A percentile compares a stretch with the other conserved stretches of the same genome.
phyloP scores from a whole-genome alignment of 2,888 invertebrate genomes.

The Eristalis intricaria region DNA sequence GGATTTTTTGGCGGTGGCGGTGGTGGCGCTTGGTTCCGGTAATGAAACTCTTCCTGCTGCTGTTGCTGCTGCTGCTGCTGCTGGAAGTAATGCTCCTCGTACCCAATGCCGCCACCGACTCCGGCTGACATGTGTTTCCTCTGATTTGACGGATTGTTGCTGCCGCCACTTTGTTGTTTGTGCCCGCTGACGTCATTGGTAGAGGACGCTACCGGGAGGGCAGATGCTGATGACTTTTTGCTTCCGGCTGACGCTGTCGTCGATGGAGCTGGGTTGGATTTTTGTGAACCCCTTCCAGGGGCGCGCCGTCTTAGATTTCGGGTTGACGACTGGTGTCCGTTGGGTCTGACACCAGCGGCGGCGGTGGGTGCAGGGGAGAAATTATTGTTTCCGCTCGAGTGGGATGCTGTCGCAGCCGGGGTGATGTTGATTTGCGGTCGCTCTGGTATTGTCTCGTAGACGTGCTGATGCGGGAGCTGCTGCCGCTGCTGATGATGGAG shows the following conservation, averaged over 20 bases:
- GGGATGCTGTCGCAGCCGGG: constrained; percentile 23
- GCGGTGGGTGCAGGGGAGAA: constrained; percentile 18
- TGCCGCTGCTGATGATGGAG: constrained; percentile 67
- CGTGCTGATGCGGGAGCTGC: constrained; percentile 73
- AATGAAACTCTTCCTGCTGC: constrained; percentile 61
- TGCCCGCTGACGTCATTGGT: constrained; percentile 35
- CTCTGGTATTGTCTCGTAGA: constrained; percentile 76
- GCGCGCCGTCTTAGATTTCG: constrained; percentile 65
- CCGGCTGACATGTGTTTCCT: constrained; percentile 70
- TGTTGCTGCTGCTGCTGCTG: not conserved
- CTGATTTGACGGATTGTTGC: constrained; percentile 67
- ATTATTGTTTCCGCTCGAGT: constrained; percentile 57
- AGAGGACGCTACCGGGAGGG: constrained; percentile 29
- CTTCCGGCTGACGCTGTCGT: constrained; percentile 40
- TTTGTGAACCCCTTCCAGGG: constrained; percentile 66
- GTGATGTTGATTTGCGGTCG: constrained; percentile 66
- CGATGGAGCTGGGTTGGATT: constrained; percentile 41
- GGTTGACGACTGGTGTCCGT: constrained; percentile 52
- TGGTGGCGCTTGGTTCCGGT: constrained; percentile 49
- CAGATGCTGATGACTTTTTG: constrained; percentile 55
- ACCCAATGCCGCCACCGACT: constrained; percentile 40
- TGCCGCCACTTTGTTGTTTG: constrained; percentile 60
- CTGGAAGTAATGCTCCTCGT: constrained; percentile 67
- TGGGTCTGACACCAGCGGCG: not conserved
- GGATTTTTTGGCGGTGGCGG: constrained; percentile 73